Evolutionary conservation across 2,797 vertebrate species (phyloP).

Genomic region (Cephalopachus bancanus): DNA sequence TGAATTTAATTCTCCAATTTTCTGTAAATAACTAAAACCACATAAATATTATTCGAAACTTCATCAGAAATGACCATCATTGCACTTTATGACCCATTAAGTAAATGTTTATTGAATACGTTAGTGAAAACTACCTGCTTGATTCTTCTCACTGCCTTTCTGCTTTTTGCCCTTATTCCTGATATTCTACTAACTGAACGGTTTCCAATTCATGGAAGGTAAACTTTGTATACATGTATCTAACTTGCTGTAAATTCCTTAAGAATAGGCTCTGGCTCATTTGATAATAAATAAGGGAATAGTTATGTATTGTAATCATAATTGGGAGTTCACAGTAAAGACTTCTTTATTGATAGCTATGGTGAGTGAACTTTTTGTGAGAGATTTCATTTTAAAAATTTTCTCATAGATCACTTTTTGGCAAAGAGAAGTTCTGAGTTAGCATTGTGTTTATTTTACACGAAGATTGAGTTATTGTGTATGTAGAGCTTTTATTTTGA

Average conservation of each 20-base stretch:
- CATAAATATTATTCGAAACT: neutral
- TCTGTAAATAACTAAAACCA: slow-evolving; percentile 42
- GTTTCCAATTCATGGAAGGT: slow-evolving; percentile 30
- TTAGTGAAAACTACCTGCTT: neutral
- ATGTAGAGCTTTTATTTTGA: neutral
- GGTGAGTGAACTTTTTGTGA: neutral
- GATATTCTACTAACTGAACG: neutral
- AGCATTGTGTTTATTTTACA: slow-evolving; percentile 50
- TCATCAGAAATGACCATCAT: neutral
- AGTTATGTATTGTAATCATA: slow-evolving; percentile 5
- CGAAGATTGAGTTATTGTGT: neutral
- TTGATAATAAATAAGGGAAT: neutral
- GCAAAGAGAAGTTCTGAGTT: neutral
- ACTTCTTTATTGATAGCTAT: slow-evolving; percentile 28
- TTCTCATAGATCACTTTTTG: slow-evolving; percentile 15
- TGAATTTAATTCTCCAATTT: slow-evolving; percentile 15
- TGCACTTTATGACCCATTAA: neutral
- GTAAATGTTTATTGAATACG: slow-evolving; percentile 23
- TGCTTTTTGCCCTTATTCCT: neutral
- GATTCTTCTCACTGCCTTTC: neutral
- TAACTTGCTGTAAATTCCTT: slow-evolving; percentile 42
- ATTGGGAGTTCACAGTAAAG: slow-evolving; percentile 32
- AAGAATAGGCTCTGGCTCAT: neutral
- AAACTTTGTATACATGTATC: slow-evolving; percentile 18
- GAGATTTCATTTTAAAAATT: slow-evolving; percentile 54